phyloP scores from a whole-genome alignment of 1,140 invertebrate species.

The Leptinotarsa undecemlineata region DNA sequence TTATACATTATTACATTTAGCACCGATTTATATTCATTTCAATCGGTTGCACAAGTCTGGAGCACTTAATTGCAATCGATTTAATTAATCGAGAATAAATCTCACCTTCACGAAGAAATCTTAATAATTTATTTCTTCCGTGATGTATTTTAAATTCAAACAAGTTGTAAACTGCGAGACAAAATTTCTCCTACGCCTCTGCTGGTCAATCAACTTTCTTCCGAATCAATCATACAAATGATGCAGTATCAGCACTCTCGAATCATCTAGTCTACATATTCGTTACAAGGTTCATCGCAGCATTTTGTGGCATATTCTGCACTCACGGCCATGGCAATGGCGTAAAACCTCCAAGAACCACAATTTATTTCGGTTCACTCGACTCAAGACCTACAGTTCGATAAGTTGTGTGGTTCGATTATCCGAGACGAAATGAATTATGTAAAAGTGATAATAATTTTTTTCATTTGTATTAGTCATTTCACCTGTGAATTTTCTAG shows the following conservation, averaged over 20 bases:
- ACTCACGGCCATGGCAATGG: background rate
- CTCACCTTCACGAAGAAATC: too few relatives aligned
- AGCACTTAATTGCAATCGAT: too few relatives aligned
- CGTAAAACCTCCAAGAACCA: background rate
- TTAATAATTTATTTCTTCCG: too few relatives aligned
- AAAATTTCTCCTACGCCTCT: background rate
- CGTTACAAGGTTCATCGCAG: background rate
- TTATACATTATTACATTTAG: too few relatives aligned
- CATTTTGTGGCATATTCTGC: background rate
- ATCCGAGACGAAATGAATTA: background rate
- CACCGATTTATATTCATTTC: too few relatives aligned
- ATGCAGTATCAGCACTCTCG: constrained; percentile 7
- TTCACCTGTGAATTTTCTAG: background rate
- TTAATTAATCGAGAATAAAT: too few relatives aligned
- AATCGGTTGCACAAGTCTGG: too few relatives aligned
- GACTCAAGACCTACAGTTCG: background rate
- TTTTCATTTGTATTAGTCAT: background rate
- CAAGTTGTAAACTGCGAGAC: too few relatives aligned
- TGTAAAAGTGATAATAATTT: background rate
- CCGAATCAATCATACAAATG: constrained; percentile 1
- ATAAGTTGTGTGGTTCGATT: background rate
- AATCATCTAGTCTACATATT: constrained; percentile 1
- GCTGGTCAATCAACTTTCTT: constrained; percentile 5
- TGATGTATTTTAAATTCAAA: too few relatives aligned
- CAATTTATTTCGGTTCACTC: background rate